Evolutionary conservation across 1,140 invertebrate species (phyloP), one percentile per base, ranked within the genome.

Genomic region (Popillia japonica): DNA sequence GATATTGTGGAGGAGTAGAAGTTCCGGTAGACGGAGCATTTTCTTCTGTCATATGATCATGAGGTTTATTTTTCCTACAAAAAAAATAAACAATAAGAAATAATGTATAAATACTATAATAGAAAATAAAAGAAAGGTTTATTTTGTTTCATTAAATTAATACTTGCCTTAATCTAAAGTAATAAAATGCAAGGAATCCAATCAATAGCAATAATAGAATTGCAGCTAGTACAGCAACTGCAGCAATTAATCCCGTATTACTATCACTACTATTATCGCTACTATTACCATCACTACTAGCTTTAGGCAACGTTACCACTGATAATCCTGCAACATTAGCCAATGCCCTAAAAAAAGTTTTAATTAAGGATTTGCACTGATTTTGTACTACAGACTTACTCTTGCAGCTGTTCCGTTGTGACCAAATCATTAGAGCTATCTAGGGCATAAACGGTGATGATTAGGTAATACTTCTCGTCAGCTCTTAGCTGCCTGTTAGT

Each of bases 211-310:
- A 44, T 41, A 84, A 78, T 41, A 86, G 75, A 17, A 86, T 17
- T 3, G 80, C 79, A 6, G 80, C 79, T 17, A 87, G 75, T 27
- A 86, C 81, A 14, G 82, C 79, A 6, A 86, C 81, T 17, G 81
- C 85, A 55, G 82, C 82, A 17, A 87, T 84, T n/a, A 83, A 80
- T 40, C 83, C 85, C 55, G 77, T 79, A 74, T 85, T 82, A 8
- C 14, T n/a, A 75, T 84, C 80, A 22, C 10, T 17, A 55, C 14
- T 23, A 2, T 20, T 0, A 42, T 76, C 20, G n/a, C 23, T 20
- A 41, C 34, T 41, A 34, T 8, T 22, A 27, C 41, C n/a, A 41
- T 34, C n/a, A 34, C 22, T 22, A 27, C 41, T 55, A 27, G 9
- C 17, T 44, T 76, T 44, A 6, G 4, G 0, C 27, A 55, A 10